Evolutionary conservation across 2,797 vertebrate genomes (phyloP).

Genomic region (Lithobates pipiens): DNA sequence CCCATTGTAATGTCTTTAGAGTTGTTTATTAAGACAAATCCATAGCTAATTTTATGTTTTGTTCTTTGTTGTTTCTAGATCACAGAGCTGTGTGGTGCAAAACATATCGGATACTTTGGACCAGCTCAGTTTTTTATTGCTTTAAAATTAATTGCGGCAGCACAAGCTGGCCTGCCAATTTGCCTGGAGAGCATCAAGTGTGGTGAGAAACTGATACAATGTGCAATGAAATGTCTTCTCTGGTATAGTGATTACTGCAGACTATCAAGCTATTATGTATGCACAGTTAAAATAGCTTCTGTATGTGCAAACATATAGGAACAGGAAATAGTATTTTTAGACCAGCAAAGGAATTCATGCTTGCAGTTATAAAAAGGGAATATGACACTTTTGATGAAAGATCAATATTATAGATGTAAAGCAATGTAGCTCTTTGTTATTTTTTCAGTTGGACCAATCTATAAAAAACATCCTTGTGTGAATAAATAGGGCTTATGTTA

Average conservation of each 20-base stretch:
- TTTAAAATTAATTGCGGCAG: constrained; percentile 91
- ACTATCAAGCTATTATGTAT: not conserved
- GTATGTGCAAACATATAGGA: not conserved
- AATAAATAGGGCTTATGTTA: too few species aligned
- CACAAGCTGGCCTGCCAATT: constrained; percentile 87
- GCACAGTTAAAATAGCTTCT: not conserved
- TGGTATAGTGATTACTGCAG: not conserved
- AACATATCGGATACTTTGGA: constrained; percentile 90
- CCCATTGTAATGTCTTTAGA: not conserved
- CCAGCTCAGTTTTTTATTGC: constrained; percentile 90
- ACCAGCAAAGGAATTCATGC: not conserved
- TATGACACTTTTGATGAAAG: not conserved
- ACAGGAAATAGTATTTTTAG: not conserved
- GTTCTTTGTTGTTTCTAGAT: constrained; percentile 76
- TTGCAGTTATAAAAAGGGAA: not conserved
- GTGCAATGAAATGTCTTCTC: not conserved
- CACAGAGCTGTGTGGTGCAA: constrained; percentile 91
- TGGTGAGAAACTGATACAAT: constrained; percentile 80
- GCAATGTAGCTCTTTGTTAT: too few species aligned
- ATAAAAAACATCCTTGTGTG: too few species aligned
- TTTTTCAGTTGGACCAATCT: too few species aligned
- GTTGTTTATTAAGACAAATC: not conserved
- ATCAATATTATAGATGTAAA: too few species aligned
- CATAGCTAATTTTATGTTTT: not conserved
- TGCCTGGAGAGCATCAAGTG: constrained; percentile 86